phyloP scores from a whole-genome alignment of 2,797 vertebrate species.

The Melanotaenia boesemani region DNA sequence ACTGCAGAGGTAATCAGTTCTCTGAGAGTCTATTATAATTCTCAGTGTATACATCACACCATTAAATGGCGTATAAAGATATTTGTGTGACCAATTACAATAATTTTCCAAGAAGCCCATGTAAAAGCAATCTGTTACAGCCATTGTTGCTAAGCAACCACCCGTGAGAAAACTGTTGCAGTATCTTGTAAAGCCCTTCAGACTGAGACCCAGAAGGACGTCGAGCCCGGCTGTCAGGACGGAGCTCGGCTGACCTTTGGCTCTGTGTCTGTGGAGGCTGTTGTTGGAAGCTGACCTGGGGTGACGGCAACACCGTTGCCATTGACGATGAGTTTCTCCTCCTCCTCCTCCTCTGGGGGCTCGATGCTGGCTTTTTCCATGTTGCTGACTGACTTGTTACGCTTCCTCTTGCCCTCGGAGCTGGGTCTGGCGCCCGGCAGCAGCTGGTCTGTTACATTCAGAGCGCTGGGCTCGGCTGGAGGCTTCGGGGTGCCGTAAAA shows the following conservation, averaged over 20 bases:
- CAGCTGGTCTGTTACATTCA: conserved; percentile 97
- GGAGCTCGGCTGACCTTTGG: conserved; percentile 23
- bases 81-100: conserved; percentile 46
- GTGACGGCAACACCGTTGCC: conserved; percentile 91
- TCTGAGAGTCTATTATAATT: conserved; percentile 15
- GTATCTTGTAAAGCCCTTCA: conserved; percentile 29
- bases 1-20: conserved; percentile 17
- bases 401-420: conserved; percentile 94
- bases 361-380: conserved; percentile 98
- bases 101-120: conserved; percentile 31
- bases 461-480: conserved; percentile 91
- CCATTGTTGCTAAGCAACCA: conserved; percentile 70
- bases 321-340: conserved; percentile 93
- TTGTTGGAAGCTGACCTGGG: conserved; percentile 87
- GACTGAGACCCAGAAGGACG: conserved; percentile 30
- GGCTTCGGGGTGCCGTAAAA: conserved; percentile 99
- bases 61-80: conserved; percentile 31
- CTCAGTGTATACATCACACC: conserved; percentile 13
- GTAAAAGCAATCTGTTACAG: conserved; percentile 43
- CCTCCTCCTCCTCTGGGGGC: conserved; percentile 96
- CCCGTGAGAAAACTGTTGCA: conserved; percentile 27
- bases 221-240: conserved; percentile 9
- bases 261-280: conserved; percentile 13
- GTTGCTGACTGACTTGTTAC: conserved; percentile 99
- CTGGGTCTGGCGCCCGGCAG: conserved; percentile 95